Percentiles rank a stretch among this genome's conserved stretches.
phyloP scores from a whole-genome alignment of 2,888 invertebrate genomes.

The Hydriomena furcata region DNA sequence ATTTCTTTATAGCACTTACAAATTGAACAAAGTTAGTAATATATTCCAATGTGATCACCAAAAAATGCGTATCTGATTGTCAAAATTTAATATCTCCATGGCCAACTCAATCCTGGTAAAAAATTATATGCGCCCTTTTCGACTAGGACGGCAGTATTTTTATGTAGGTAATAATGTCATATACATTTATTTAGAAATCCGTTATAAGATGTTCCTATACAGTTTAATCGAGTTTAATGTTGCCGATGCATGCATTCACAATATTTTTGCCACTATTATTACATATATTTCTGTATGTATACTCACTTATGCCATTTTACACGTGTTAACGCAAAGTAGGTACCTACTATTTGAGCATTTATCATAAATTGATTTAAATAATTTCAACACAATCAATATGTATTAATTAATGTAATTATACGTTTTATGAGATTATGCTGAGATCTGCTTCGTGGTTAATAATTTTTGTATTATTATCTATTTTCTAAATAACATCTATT shows the following conservation, averaged over 20 bases:
- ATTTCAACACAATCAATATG: no score
- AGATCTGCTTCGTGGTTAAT: constrained; percentile 17
- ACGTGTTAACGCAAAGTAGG: not conserved
- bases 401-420: no score
- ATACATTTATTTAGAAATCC: constrained; percentile 4
- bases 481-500: constrained; percentile 4
- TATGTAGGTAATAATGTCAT: constrained; percentile 2
- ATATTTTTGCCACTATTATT: not conserved
- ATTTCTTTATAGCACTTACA: no score
- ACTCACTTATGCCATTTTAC: constrained; percentile 1
- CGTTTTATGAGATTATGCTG: constrained; percentile 17
- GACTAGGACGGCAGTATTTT: no score
- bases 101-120: no score
- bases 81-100: no score
- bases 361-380: no score
- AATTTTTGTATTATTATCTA: constrained; percentile 11
- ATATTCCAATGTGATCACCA: no score
- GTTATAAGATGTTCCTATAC: constrained; percentile 16
- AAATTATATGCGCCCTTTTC: no score
- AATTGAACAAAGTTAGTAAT: no score
- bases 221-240: constrained; percentile 3
- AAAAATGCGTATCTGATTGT: no score
- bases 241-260: constrained; percentile 5
- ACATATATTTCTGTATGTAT: no score
- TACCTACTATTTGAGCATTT: not conserved